A percentile compares a stretch with the other conserved stretches of the same genome.
Conservation (phyloP, 2,113 vertebrate species). For the Henicopernis longicauda region DNA sequence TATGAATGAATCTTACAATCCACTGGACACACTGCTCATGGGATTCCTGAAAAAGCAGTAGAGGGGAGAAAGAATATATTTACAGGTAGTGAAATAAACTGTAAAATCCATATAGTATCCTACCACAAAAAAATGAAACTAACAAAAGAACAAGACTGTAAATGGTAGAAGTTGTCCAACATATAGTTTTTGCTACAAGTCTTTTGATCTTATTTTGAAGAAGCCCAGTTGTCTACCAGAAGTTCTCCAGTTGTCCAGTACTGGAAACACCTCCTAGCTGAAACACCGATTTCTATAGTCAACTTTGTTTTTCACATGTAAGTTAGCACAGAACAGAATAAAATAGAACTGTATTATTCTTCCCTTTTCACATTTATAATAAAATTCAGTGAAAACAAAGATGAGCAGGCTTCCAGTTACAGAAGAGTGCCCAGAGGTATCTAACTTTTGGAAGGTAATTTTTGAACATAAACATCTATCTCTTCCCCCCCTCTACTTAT, state of each 20-base stretch:
- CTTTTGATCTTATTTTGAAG: background rate
- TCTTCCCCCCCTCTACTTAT: too few species aligned
- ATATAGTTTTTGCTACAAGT: background rate
- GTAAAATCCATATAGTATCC: background rate
- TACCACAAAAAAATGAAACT: background rate
- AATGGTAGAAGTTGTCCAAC: background rate
- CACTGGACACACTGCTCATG: conserved; percentile 97
- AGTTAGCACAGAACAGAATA: background rate
- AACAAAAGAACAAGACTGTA: background rate
- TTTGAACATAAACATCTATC: background rate
- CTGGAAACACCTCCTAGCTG: background rate
- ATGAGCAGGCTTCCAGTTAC: background rate
- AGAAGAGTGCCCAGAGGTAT: background rate
- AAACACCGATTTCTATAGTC: background rate
- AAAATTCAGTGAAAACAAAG: background rate
- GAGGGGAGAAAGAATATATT: background rate
- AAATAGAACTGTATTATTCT: background rate
- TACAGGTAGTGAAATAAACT: background rate
- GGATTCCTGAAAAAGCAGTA: conserved; percentile 81
- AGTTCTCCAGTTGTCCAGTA: background rate
- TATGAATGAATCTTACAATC: conserved; percentile 95
- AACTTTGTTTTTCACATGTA: background rate
- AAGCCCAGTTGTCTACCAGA: background rate
- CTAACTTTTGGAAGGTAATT: background rate
- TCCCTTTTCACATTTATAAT: background rate